Evolutionary conservation across 2,797 vertebrate species (phyloP), one percentile per base, ranked within the genome.

Genomic region (Trachops cirrhosus): DNA sequence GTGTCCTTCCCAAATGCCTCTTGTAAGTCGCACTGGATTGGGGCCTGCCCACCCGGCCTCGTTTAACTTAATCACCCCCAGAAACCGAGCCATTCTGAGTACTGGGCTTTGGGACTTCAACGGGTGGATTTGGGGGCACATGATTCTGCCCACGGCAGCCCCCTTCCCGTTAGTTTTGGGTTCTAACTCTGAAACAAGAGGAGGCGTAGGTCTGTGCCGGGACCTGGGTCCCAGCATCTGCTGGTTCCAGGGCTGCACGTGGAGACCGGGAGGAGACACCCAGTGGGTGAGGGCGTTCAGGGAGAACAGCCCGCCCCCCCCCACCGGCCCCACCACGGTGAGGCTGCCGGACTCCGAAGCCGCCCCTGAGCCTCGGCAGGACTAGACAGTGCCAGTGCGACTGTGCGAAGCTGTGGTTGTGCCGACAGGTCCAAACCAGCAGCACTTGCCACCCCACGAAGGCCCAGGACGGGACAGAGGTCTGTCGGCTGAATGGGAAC

Each of bases 401-500:
- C n/a, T 2, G 3, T 2, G 6, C 0, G 4, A 18, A 77, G 39
- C 0, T 37, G 46, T 2, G 37, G 32, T 21, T 46, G 78, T 74
- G 82, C 46, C 52, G 74, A 67, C 92, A 37, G 62, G 82, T 37
- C 73, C 67, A 18, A 78, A 80, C 78, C 0, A 0, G 74, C n/a
- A 19, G 75, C 0, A 3, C 75, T 71, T 21, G 41, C 62, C 74
- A 71, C 73, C 71, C 18, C n/a, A 7, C 0, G 5, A 37, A 90
- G 90, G 64, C 85, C 71, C 26, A 50, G 79, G 86, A 86, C 74
- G 73, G 48, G 29, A 2, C 32, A 16, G 39, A 29, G 34, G 80
- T 75, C 89, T 87, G 86, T 77, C 57, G 84, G 74, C 67, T 68
- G 87, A 89, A 48, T 78, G 92, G 93, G 92, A 90, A 89, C 90